Percentiles rank a stretch among this genome's conserved stretches.
Evolutionary conservation across 1,140 invertebrate species (phyloP).

Genomic region (Stegodyphus mimosarum): DNA sequence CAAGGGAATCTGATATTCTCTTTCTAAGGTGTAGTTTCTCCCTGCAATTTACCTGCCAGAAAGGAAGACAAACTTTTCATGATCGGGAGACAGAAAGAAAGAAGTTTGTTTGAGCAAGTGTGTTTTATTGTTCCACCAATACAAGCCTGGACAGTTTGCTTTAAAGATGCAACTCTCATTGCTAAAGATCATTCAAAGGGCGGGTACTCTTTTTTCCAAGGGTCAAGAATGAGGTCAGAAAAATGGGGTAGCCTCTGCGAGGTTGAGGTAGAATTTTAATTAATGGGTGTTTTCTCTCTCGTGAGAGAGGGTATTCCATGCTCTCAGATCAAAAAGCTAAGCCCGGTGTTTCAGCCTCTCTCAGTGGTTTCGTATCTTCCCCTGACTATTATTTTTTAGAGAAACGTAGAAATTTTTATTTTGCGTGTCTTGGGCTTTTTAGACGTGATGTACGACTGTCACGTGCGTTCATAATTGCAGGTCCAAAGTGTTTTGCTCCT

Average conservation of each 20-base stretch:
- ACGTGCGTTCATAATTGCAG: constrained; percentile 39
- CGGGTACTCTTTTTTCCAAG: constrained; percentile 5
- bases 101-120: constrained; percentile 33
- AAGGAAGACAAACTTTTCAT: constrained; percentile 29
- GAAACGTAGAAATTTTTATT: constrained; percentile 27
- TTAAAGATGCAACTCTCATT: background rate
- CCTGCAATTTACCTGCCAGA: constrained; percentile 56
- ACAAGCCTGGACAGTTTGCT: background rate
- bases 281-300: constrained; percentile 46
- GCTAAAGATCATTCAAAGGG: constrained; percentile 18
- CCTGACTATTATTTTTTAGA: constrained; percentile 22
- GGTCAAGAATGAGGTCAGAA: constrained; percentile 41
- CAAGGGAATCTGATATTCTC: constrained; percentile 18
- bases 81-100: constrained; percentile 5
- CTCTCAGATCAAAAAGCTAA: constrained; percentile 7
- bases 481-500: background rate
- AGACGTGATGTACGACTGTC: constrained; percentile 33
- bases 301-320: background rate
- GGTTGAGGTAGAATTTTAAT: constrained; percentile 49
- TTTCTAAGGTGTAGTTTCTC: constrained; percentile 39
- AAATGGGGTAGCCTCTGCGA: constrained; percentile 41
- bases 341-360: background rate
- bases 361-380: constrained; percentile 13
- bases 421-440: constrained; percentile 20
- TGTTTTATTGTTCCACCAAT: constrained; percentile 42